Conservation (phyloP, 2,797 vertebrate species). For the Gallirallus australis region DNA sequence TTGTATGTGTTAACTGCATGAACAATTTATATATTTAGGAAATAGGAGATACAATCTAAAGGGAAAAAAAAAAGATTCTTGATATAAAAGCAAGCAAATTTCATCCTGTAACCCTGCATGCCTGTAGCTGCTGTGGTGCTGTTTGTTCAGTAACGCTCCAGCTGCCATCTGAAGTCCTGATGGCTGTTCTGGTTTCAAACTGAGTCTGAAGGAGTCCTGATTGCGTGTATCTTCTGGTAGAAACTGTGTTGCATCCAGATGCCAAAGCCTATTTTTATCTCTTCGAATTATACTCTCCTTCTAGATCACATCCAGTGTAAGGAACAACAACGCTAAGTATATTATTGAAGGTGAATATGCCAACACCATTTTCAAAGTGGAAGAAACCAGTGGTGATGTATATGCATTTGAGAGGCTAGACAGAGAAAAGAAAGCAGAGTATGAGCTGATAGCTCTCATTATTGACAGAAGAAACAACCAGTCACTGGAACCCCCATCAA, state of each 20-base stretch:
- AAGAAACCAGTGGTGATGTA: constrained; percentile 73
- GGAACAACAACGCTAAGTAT: constrained; percentile 72
- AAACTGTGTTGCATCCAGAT: not conserved
- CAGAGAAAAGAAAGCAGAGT: constrained; percentile 79
- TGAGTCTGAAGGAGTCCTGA: not conserved
- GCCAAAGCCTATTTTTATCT: not conserved
- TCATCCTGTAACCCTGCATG: not conserved
- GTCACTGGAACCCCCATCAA: constrained; percentile 76
- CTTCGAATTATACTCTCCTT: not conserved
- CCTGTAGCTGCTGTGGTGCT: not conserved
- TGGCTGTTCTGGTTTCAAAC: not conserved
- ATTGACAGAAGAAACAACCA: constrained; percentile 72
- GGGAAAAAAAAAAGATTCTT: not conserved
- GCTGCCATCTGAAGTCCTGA: not conserved
- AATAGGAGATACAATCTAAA: accelerated
- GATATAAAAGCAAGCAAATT: not conserved
- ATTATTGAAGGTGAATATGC: constrained; percentile 76
- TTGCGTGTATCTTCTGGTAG: not conserved
- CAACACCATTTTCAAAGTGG: constrained; percentile 77
- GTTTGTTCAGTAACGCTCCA: not conserved
- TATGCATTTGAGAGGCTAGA: constrained; percentile 79
- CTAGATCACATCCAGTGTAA: constrained; percentile 78
- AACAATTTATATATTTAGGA: not conserved
- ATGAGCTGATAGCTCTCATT: constrained; percentile 77
- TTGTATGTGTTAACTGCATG: not conserved